Base-by-base conservation (phyloP, 1,140 invertebrate genomes). In the Aplysia californica region DNA sequence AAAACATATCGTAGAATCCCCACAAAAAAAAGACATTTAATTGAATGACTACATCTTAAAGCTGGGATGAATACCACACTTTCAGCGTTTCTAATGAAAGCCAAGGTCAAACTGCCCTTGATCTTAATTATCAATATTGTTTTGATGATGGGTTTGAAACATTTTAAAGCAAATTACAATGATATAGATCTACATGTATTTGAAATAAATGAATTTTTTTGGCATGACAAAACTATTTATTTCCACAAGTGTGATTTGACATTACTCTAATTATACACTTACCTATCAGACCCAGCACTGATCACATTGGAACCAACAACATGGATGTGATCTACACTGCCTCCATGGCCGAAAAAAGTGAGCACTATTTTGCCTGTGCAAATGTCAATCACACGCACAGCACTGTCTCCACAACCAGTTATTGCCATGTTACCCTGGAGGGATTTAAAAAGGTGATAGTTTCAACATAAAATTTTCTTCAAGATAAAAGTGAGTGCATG, bases 341-440 rank as follows among this genome's bases (percentile, higher is more conserved):
- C 82, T 39, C 59, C 50, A 41, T 86, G 85, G 4, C 84, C 84
- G 66, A 66, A 68, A 33, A 87, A 76, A 3, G 78, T 73, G n/a
- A 79, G 78, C 6, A 56, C 23, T 35, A 82, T 20, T 29, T 83
- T 56, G 29, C 83, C 84, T 29, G 79, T 84, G 10, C 76, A 68
- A 3, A 76, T 50, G 50, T 81, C 79, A 58, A 83, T 72, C 20
- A 87, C 77, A 18, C 82, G 73, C 0, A 87, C 78, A 20, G 64
- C 68, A 65, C 84, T 79, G 76, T 86, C 85, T n/a, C 78, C 81
- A 81, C 85, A 87, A 0, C 84, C 84, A 1, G 83, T 86, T 29
- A 86, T 79, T 6, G 84, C 66, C 29, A 73, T 36, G 55, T 81
- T 75, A 33, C 76, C 80, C 85, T 86, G 70, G 1, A 20, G 29